Evolutionary conservation across 2,888 invertebrate species (phyloP), one percentile per base, ranked within the genome.

Genomic region (Apamea monoglypha): DNA sequence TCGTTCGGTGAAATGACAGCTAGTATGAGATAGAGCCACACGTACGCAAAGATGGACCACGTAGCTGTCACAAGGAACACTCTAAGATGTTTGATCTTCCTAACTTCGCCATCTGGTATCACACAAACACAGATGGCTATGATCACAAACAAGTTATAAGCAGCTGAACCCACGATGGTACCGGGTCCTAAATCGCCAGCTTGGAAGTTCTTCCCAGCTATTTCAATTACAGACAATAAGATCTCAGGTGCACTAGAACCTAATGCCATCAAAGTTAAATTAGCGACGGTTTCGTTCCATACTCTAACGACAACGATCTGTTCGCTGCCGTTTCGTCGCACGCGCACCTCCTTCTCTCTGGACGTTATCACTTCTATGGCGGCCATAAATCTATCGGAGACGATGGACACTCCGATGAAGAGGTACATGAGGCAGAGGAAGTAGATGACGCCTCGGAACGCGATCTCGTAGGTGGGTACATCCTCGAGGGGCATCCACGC

Each of bases 281-380:
- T 99, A 86, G 99, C 99, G 67, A 99, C 99, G 4, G 99, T 99
- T 95, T 99, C 99, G 96, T 99, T 99, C 99, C 99, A 99, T 81
- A 99, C 98, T 81, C 99, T 97, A 29, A 99, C 99, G 74, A 98
- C 98, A 67, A 99, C 97, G 89, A 98, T 98, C 92, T 99, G 98
- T 83, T 99, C 98, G 83, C 99, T 99, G 91, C 98, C 98, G 86
- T 98, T 98, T 87, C 98, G 98, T 92, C 98, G 98, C 82, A 99
- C 98, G 91, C 98, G 98, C 92, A 99, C 98, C 95, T 99, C 99
- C 91, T 99, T 98, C 95, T 99, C 99, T 94, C 99, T 98, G 0
- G 99, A 99, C 75, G 99, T 99, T 94, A 99, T 99, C 89, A 99
- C 99, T 97, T 99, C 99, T 94, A 99, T 99, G 91, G 99, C 98